phyloP scores from a whole-genome alignment of 2,113 vertebrate species.

The Petrocephalus zakoni region DNA sequence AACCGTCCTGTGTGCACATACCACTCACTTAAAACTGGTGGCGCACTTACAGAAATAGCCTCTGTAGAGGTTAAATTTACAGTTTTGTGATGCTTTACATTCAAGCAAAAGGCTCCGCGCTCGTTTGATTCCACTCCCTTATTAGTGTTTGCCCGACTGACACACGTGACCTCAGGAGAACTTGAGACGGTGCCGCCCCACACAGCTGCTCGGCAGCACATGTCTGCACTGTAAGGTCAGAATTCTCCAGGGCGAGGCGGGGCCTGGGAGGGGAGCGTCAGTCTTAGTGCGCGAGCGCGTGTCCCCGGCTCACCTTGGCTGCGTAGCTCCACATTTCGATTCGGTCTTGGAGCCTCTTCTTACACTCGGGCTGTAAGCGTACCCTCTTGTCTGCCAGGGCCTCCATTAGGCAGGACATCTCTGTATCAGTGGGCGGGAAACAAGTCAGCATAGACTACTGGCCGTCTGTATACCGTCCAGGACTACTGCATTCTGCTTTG shows the following conservation, averaged over 20 bases:
- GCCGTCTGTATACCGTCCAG: background rate
- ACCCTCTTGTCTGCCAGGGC: slow-evolving; percentile 91
- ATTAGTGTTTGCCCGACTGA: background rate
- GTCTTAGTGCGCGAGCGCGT: background rate
- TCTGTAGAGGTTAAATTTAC: background rate
- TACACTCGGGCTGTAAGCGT: slow-evolving; percentile 93
- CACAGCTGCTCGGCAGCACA: background rate
- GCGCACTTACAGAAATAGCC: background rate
- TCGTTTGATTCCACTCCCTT: background rate
- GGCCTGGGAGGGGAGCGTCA: background rate
- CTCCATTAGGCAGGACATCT: slow-evolving; percentile 98
- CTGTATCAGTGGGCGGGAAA: slow-evolving; percentile 46
- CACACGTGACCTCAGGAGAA: background rate
- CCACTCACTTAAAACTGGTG: background rate
- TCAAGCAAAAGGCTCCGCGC: background rate
- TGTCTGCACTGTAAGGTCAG: background rate
- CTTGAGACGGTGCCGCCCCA: no score
- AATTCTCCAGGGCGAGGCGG: background rate
- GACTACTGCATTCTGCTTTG: background rate
- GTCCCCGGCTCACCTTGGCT: slow-evolving; percentile 70
- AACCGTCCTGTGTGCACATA: background rate
- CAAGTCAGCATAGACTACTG: background rate
- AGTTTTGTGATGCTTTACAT: background rate
- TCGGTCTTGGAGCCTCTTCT: slow-evolving; percentile 93
- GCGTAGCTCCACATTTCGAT: slow-evolving; percentile 99